Conservation (phyloP, 2,888 invertebrate genomes). For the Galerucella calmariensis region DNA sequence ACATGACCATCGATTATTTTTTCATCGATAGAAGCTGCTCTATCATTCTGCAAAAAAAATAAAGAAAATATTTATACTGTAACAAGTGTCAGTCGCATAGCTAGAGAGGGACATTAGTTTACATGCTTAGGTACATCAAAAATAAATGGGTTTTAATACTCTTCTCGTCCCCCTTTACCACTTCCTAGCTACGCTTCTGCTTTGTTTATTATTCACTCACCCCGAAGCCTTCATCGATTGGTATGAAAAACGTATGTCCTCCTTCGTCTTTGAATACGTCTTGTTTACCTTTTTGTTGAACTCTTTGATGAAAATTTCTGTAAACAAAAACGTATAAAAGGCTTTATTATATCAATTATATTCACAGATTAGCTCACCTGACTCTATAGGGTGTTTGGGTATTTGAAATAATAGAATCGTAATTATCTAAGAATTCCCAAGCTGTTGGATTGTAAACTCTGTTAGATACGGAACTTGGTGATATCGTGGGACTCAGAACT, state of each 20-base stretch:
- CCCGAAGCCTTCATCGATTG: constrained; percentile 90
- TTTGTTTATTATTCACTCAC: constrained; percentile 64
- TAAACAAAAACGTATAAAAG: constrained; percentile 33
- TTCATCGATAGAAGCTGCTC: constrained; percentile 77
- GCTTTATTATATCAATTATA: too few relatives aligned
- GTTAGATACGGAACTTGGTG: constrained; percentile 70
- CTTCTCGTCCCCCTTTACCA: too few relatives aligned
- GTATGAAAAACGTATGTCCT: constrained; percentile 89
- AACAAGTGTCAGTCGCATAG: too few relatives aligned
- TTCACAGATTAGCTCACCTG: constrained; percentile 67
- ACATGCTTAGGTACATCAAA: too few relatives aligned
- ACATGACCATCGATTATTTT: constrained; percentile 92
- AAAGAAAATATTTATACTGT: too few relatives aligned
- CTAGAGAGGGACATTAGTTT: too few relatives aligned
- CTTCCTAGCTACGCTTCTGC: too few relatives aligned
- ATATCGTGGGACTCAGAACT: constrained; percentile 82
- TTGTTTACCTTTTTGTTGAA: constrained; percentile 77
- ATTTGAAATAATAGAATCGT: constrained; percentile 74
- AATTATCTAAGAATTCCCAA: constrained; percentile 80
- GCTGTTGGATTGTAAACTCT: constrained; percentile 84
- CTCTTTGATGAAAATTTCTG: constrained; percentile 81
- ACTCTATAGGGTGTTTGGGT: constrained; percentile 75
- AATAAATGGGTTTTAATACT: too few relatives aligned
- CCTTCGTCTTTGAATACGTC: constrained; percentile 82
- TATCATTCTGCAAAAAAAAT: constrained; percentile 52